Evolutionary conservation across 2,888 invertebrate species (phyloP).

Genomic region (Xanthia togata): DNA sequence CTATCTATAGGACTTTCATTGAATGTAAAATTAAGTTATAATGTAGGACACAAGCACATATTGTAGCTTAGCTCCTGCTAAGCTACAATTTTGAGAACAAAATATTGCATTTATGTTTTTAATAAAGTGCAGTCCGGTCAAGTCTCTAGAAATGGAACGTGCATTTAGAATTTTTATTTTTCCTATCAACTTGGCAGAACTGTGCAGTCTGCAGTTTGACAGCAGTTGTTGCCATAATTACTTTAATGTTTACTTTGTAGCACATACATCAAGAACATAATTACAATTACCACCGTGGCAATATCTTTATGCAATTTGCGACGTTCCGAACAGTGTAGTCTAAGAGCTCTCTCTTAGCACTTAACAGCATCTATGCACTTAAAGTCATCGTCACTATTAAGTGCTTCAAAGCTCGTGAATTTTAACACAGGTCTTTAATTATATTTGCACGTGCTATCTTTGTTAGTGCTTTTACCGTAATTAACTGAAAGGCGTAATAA

Average conservation of each 20-base stretch:
- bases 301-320: slow-evolving; percentile 7
- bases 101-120: neutral
- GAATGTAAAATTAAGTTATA: neutral
- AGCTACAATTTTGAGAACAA: too few relatives aligned
- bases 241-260: slow-evolving; percentile 1
- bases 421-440: slow-evolving; percentile 6
- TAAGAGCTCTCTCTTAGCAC: slow-evolving; percentile 33
- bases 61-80: neutral
- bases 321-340: slow-evolving; percentile 14
- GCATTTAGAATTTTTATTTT: neutral
- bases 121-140: neutral
- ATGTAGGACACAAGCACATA: neutral
- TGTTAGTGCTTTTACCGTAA: neutral
- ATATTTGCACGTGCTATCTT: neutral
- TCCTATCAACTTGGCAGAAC: neutral
- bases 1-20: neutral
- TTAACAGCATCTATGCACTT: slow-evolving; percentile 30
- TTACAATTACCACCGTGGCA: neutral
- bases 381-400: neutral
- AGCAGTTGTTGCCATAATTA: neutral
- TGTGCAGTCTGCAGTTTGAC: neutral
- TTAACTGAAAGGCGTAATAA: neutral
- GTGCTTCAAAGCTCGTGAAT: slow-evolving; percentile 14
- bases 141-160: neutral
- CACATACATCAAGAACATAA: neutral